Conservation (phyloP, 2,888 invertebrate species). For the Lithosia quadra region DNA sequence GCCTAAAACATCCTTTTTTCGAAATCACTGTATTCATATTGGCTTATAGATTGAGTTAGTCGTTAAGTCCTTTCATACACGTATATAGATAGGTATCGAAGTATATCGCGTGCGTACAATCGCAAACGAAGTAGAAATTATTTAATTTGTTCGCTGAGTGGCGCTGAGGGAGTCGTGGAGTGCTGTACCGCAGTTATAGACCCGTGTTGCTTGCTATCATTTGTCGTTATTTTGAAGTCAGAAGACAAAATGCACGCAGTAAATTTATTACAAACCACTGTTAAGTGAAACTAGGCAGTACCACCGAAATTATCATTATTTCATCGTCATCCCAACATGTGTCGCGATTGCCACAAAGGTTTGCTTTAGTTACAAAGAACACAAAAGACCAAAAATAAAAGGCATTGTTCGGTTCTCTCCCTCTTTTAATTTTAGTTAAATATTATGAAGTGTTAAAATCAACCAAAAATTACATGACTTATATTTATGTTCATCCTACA, state of each 20-base stretch:
- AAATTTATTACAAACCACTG: not conserved
- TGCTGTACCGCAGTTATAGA: conserved; percentile 47
- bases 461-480: not conserved
- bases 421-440: too few species aligned
- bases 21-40: not conserved
- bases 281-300: not conserved
- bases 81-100: conserved; percentile 59
- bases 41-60: conserved; percentile 18
- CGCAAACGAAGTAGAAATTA: conserved; percentile 80
- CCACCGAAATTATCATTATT: not conserved
- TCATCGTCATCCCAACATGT: too few species aligned
- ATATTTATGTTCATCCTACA: too few species aligned
- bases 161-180: conserved; percentile 63
- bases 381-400: too few species aligned
- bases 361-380: not conserved
- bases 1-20: not conserved
- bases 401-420: too few species aligned
- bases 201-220: conserved; percentile 46
- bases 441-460: too few species aligned
- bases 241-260: conserved; percentile 34
- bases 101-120: conserved; percentile 76
- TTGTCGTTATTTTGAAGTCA: conserved; percentile 47
- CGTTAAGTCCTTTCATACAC: conserved; percentile 54
- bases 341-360: not conserved
- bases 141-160: conserved; percentile 79